A percentile compares a stretch with the other conserved stretches of the same genome.
phyloP scores from a whole-genome alignment of 2,797 vertebrate genomes.

The Liparis tanakae region DNA sequence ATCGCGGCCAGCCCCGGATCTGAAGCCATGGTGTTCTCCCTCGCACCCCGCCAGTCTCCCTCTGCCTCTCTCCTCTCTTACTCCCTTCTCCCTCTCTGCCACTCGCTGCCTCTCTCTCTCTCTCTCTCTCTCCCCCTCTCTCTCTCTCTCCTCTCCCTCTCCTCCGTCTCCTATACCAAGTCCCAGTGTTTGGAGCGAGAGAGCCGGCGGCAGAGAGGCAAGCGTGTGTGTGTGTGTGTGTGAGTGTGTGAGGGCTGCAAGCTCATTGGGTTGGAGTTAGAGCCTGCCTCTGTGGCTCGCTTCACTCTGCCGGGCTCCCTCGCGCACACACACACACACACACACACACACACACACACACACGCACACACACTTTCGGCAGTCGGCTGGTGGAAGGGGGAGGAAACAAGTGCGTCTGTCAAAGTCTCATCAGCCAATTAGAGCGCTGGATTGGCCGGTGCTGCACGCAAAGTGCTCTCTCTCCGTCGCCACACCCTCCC shows the following conservation, averaged over 20 bases:
- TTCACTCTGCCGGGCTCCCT: constrained; percentile 67
- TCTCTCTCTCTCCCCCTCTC: constrained; percentile 71
- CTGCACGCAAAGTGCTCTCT: constrained; percentile 37
- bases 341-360: constrained; percentile 39
- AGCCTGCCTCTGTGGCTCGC: constrained; percentile 78
- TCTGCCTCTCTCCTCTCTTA: constrained; percentile 71
- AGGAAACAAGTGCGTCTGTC: constrained; percentile 69
- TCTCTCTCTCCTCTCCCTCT: constrained; percentile 67
- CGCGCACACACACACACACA: constrained; percentile 48
- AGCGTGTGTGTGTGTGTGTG: constrained; percentile 37
- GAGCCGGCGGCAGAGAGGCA: constrained; percentile 63
- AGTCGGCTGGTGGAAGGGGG: constrained; percentile 61
- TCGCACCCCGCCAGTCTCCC: constrained; percentile 72
- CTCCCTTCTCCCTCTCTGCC: constrained; percentile 69
- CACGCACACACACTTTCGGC: constrained; percentile 59
- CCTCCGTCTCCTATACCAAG: constrained; percentile 59
- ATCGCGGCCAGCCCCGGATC: constrained; percentile 81
- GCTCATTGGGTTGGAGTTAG: constrained; percentile 82
- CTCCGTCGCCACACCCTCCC: constrained; percentile 50
- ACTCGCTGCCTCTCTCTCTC: constrained; percentile 64
- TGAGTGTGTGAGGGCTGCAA: constrained; percentile 65
- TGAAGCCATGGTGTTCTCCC: constrained; percentile 83
- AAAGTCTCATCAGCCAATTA: constrained; percentile 76
- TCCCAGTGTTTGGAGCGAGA: constrained; percentile 76
- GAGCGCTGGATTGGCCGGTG: constrained; percentile 31